Base-by-base conservation (phyloP, 1,140 invertebrate species). In the Drosophila bocki region DNA sequence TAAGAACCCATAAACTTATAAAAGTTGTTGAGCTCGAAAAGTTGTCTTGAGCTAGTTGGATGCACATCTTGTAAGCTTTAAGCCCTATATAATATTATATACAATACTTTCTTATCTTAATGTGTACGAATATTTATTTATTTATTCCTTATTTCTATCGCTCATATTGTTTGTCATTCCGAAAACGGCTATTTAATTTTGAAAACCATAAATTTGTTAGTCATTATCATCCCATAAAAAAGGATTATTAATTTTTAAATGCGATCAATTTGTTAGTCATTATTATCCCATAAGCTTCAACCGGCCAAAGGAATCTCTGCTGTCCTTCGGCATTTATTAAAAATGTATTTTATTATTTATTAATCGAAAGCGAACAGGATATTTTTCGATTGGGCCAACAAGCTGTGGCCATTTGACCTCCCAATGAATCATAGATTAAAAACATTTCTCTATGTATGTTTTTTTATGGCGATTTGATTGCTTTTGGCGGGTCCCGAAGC, bases 401-500 rank as follows among this genome's bases (percentile, higher is more conserved):
- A 85, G 75, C 82, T 82, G 75, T 64, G 82, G 70, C 57, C 63
- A 63, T 45, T 67, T 78, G 70, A 69, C 65, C 62, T 35, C 54
- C 12, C 39, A 13, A 47, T 32, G 39, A 61, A 63, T 61, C 64
- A 80, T 82, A 77, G 76, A 62, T 74, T 48, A 69, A 78, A 81
- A 56, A n/a, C 19, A 65, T 62, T 69, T 60, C 22, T 26, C 47
- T 33, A 44, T 42, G 7, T n/a, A 39, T 17, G 29, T 41, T 58
- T 84, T 84, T 82, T 70, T 71, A 83, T 78, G 42, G 50, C 45
- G n/a, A 48, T 83, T 88, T 74, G 72, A 87, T 74, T 35, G 75
- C 67, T 39, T 33, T 70, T 45, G 44, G 54, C 13, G 15, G 3
- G 17, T 12, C 29, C 11, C 17, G 13, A 37, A 51, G 15, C 17